phyloP scores from a whole-genome alignment of 2,888 invertebrate genomes.

The Minunthozetes semirufus region DNA sequence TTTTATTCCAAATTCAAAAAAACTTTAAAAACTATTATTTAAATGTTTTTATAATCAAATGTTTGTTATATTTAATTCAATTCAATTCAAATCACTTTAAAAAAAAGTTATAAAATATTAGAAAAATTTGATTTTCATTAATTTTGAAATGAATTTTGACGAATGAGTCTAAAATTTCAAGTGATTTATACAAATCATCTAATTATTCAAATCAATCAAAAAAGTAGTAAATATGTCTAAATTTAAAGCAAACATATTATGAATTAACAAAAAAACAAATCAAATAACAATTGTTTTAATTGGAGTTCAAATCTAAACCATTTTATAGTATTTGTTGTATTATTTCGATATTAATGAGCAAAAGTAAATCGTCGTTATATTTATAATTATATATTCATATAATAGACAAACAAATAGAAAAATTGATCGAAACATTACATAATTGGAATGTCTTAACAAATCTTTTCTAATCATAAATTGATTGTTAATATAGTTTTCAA shows the following conservation, averaged over 20 bases:
- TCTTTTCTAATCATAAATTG: not conserved
- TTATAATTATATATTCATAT: not conserved
- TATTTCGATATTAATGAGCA: constrained; percentile 3
- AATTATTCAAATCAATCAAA: not conserved
- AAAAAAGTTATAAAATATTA: not conserved
- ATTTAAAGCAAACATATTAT: constrained; percentile 11
- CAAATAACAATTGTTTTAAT: constrained; percentile 8
- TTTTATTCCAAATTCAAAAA: no score
- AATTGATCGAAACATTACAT: constrained; percentile 21
- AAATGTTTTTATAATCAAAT: no score
- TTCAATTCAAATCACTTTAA: no score
- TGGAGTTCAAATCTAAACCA: not conserved
- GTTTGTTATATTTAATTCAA: no score
- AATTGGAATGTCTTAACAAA: constrained; percentile 13
- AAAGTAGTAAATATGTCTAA: not conserved
- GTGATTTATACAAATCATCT: not conserved
- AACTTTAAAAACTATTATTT: no score
- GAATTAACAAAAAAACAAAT: not conserved
- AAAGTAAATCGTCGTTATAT: constrained; percentile 8
- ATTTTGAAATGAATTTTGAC: not conserved
- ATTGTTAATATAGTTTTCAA: constrained; percentile 17
- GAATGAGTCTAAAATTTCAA: no score
- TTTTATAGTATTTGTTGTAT: not conserved
- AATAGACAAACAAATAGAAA: constrained; percentile 25
- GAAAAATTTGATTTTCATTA: not conserved